Conservation (phyloP, 2,888 invertebrate species). For the Erynnis tages region DNA sequence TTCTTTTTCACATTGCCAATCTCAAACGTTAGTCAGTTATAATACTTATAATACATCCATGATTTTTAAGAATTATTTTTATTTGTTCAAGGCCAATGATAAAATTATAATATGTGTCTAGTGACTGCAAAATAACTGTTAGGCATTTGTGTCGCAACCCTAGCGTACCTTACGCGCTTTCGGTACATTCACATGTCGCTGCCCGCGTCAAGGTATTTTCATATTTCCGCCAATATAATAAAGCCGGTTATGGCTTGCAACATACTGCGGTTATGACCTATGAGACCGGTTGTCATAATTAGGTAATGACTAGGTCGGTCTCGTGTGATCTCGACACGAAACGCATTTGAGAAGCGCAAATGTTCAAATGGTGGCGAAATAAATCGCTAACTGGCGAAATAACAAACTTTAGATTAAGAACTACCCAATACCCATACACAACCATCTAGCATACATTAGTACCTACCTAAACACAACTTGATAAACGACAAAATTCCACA, state of each 20-base stretch:
- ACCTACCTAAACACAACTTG: no score
- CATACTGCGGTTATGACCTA: conserved; percentile 11
- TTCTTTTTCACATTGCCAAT: no score
- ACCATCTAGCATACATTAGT: no score
- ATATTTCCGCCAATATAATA: conserved; percentile 9
- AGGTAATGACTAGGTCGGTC: conserved; percentile 20
- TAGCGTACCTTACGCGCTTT: neutral
- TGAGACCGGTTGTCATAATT: conserved; percentile 6
- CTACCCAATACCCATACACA: no score
- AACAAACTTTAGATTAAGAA: no score
- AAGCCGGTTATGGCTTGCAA: conserved; percentile 1
- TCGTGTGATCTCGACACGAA: conserved; percentile 18
- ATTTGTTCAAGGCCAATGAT: neutral
- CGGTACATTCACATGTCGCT: neutral
- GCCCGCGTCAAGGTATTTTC: conserved; percentile 4
- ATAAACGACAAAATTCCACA: no score
- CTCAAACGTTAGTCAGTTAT: no score
- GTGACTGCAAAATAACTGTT: conserved; percentile 2
- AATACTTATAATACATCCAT: no score
- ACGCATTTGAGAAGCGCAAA: conserved; percentile 16
- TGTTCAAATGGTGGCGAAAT: conserved; percentile 9
- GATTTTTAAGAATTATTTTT: no score
- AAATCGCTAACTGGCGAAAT: conserved; percentile 10
- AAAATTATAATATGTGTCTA: neutral
- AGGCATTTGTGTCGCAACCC: conserved; percentile 16